Evolutionary conservation across 2,797 vertebrate species (phyloP), one percentile per base, ranked within the genome.

Genomic region (Gymnoscopelus microlampas): DNA sequence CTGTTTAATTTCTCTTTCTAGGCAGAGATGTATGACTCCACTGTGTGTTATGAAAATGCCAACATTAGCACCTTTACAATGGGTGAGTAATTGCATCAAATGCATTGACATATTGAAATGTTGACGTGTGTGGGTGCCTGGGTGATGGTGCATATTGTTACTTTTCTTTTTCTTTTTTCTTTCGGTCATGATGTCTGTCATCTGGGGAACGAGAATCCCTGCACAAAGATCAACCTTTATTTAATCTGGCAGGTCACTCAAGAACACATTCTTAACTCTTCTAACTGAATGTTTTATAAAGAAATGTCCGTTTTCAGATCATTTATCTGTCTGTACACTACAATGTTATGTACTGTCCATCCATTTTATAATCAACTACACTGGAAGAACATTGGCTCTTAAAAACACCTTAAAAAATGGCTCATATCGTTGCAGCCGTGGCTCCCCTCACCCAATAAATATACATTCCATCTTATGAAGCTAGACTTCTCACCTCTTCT

Each of bases 201-300:
- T 95, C 94, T 60, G 94, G 89, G 5, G 94, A 94, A 3, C 35
- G 74, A 3, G 94, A 94, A 77, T 95, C 94, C 83, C 97, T 98
- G 80, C 64, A 7, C 2, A 75, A 75, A 15, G 19, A n/a, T 44
- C 8, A 44, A 10, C 8, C 39, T 9, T 44, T 44, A 44, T 44
- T 35, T 44, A 44, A 44, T 44, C 39, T 9, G 39, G 39, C 39
- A 9, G 39, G 39, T 44, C 5, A 23, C 56, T 11, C 2, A 65
- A 24, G 57, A 24, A 49, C 64, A 54, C 12, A n/a, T 23, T n/a
- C 53, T 44, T 44, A 44, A 44, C 39, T 44, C 7, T 44, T 44
- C 39, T 9, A 44, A 44, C 32, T 5, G 32, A 35, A 44, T 9
- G 9, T 44, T 44, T 44, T 10, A 44, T 44, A 8, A 44, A 44